Conservation (phyloP, 2,797 vertebrate species). For the Synaphobranchus kaupii region DNA sequence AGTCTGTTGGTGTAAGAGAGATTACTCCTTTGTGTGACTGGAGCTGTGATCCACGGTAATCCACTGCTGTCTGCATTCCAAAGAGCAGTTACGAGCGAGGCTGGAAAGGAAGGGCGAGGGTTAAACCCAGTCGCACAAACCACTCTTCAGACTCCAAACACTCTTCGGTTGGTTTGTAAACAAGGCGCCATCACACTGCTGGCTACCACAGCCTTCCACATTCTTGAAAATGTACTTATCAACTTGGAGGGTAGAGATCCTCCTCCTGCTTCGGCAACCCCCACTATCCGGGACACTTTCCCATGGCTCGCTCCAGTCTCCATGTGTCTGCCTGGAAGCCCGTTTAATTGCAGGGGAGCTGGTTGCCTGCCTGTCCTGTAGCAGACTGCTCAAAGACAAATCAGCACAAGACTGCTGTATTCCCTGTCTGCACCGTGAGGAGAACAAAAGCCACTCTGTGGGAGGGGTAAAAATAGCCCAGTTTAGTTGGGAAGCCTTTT, state of each 20-base stretch:
- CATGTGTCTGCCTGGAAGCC: constrained; percentile 44
- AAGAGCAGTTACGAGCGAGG: constrained; percentile 67
- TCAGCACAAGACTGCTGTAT: constrained; percentile 43
- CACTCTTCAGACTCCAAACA: constrained; percentile 55
- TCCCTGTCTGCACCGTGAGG: constrained; percentile 43
- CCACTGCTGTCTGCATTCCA: constrained; percentile 70
- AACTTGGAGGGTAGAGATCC: constrained; percentile 3
- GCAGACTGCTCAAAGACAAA: constrained; percentile 48
- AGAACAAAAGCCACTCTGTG: constrained; percentile 46
- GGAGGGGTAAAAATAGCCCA: constrained; percentile 47
- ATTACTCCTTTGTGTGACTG: constrained; percentile 55
- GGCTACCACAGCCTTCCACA: constrained; percentile 33
- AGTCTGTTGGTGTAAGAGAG: constrained; percentile 42
- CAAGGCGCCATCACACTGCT: constrained; percentile 30
- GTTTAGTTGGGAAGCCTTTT: constrained; percentile 1
- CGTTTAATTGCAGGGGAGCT: constrained; percentile 52
- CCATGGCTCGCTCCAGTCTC: constrained; percentile 33
- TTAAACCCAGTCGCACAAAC: constrained; percentile 64
- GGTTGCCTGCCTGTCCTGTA: constrained; percentile 48
- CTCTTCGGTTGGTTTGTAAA: constrained; percentile 49
- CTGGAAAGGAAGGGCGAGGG: constrained; percentile 63
- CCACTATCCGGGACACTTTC: constrained; percentile 25
- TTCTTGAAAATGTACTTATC: constrained; percentile 27
- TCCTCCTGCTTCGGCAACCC: constrained; percentile 1
- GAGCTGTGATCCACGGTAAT: constrained; percentile 67